Evolutionary conservation across 2,888 invertebrate species (phyloP).

Genomic region (Mayetiola destructor): DNA sequence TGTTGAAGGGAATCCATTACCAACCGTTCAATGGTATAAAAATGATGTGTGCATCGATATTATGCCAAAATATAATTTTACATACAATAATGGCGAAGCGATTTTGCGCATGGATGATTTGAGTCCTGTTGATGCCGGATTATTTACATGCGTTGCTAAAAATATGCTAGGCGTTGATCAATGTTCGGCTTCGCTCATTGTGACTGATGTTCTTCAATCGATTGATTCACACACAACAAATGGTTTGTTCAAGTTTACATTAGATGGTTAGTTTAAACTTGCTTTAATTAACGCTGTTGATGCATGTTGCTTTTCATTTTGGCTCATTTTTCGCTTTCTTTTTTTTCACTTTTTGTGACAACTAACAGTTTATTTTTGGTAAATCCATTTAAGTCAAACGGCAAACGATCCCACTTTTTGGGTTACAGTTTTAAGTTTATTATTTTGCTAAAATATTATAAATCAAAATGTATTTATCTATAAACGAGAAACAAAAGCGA

Average conservation of each 20-base stretch:
- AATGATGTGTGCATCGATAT: conserved; percentile 55
- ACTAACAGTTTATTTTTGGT: neutral
- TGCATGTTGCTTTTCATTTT: conserved; percentile 1
- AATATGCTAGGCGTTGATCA: conserved; percentile 53
- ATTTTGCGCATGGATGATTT: conserved; percentile 55
- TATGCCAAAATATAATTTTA: conserved; percentile 56
- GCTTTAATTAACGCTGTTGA: no score
- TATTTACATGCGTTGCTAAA: conserved; percentile 52
- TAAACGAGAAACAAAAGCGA: no score
- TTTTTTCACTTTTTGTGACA: neutral
- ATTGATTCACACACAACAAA: neutral
- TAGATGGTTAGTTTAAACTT: no score
- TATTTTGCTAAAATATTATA: no score
- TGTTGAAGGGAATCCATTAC: conserved; percentile 59
- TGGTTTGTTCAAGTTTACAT: conserved; percentile 9
- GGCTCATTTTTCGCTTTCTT: no score
- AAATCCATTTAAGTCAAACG: no score
- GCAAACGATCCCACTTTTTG: no score
- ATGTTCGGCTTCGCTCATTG: conserved; percentile 46
- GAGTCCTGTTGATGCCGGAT: conserved; percentile 50
- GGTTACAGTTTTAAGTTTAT: no score
- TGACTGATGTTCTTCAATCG: conserved; percentile 38
- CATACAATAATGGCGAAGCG: conserved; percentile 70
- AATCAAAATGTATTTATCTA: no score
- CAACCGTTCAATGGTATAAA: conserved; percentile 67